These are phyloP conservation scores for Pygoscelis antarcticus DNA, from an alignment of 2,113 vertebrate genomes.

Conservation along the genomic window DNA sequence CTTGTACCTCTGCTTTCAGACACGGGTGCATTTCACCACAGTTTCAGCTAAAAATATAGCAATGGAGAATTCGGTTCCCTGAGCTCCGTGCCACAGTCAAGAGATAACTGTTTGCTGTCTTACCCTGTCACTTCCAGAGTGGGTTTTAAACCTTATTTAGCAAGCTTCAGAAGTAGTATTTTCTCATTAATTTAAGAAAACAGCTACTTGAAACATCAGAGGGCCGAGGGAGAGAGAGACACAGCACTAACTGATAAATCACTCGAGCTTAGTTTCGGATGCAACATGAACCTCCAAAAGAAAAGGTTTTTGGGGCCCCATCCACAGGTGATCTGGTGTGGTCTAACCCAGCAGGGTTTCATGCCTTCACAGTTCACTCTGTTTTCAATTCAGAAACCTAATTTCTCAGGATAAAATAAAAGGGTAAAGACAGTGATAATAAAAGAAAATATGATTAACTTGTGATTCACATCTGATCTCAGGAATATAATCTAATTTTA, in stretches of 20 bases:
- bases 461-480: slow-evolving; percentile 68
- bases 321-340: background rate
- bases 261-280: background rate
- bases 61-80: background rate
- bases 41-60: background rate
- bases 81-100: background rate
- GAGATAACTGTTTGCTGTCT: background rate
- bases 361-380: slow-evolving; percentile 43
- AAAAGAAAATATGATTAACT: slow-evolving; percentile 62
- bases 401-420: slow-evolving; percentile 59
- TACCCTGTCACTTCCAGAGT: background rate
- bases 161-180: background rate
- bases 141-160: slow-evolving; percentile 23
- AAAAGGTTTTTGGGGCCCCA: background rate
- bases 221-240: background rate
- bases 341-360: background rate
- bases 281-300: background rate
- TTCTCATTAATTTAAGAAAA: slow-evolving; percentile 1
- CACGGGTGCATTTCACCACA: background rate
- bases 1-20: background rate
- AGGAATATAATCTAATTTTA: slow-evolving; percentile 64
- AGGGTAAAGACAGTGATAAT: slow-evolving; percentile 59
- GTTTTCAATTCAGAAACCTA: slow-evolving; percentile 26
- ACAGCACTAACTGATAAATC: background rate
- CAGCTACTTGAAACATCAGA: background rate